phyloP scores from a whole-genome alignment of 2,888 invertebrate genomes.

The Bedellia somnulentella region DNA sequence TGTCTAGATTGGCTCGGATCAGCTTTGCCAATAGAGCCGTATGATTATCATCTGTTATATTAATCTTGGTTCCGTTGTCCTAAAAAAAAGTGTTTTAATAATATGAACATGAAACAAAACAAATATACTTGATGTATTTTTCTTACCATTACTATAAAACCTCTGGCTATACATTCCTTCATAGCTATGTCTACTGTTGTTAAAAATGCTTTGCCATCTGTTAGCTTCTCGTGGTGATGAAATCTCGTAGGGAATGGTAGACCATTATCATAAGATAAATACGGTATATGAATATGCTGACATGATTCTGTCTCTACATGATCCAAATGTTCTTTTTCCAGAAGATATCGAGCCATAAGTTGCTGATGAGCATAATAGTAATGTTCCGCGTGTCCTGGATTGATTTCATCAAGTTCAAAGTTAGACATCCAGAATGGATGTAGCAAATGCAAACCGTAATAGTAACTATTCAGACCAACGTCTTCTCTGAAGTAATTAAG shows the following conservation, averaged over 20 bases:
- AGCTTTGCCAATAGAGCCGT: conserved; percentile 32
- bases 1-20: conserved; percentile 37
- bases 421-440: conserved; percentile 64
- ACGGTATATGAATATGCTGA: conserved; percentile 15
- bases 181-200: conserved; percentile 37
- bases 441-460: conserved; percentile 56
- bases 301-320: conserved; percentile 13
- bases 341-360: conserved; percentile 27
- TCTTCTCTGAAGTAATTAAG: conserved; percentile 68
- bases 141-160: conserved; percentile 36
- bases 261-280: conserved; percentile 38
- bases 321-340: conserved; percentile 31
- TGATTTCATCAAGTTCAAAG: conserved; percentile 32
- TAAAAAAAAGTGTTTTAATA: no score
- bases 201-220: conserved; percentile 23
- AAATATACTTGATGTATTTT: neutral
- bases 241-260: conserved; percentile 36
- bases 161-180: conserved; percentile 35
- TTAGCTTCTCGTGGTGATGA: conserved; percentile 19
- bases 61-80: conserved; percentile 32
- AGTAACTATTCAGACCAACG: conserved; percentile 61
- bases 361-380: conserved; percentile 40
- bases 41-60: conserved; percentile 33
- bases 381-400: conserved; percentile 34
- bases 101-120: neutral